These are phyloP conservation scores for Miltochrista miniata DNA, from an alignment of 2,888 invertebrate genomes.

Conservation along the genomic window DNA sequence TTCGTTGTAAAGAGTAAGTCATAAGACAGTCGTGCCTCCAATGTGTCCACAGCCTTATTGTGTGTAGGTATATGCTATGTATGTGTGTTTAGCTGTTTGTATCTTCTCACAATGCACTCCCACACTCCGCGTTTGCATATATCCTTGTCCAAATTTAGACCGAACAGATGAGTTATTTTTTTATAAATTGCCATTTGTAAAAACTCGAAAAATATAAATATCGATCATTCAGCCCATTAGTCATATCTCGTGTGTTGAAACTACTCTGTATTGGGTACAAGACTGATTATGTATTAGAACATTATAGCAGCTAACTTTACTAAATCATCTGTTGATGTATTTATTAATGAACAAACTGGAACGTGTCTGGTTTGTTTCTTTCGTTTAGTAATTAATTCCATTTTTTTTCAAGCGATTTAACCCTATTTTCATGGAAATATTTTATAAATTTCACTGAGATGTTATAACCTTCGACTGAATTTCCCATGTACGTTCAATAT, in stretches of 20 bases:
- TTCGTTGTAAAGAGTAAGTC: no score
- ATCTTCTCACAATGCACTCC: not conserved
- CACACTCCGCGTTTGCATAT: not conserved
- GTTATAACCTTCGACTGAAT: no score
- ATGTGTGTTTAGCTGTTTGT: no score
- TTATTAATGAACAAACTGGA: slow-evolving; percentile 7
- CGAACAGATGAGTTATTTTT: not conserved
- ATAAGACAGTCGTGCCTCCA: no score
- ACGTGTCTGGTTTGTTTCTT: slow-evolving; percentile 17
- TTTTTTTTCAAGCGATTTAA: not conserved
- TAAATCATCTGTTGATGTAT: slow-evolving; percentile 15
- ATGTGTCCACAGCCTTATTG: no score
- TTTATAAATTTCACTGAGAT: not conserved
- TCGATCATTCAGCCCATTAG: not conserved
- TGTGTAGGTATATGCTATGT: no score
- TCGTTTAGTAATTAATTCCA: slow-evolving; percentile 5
- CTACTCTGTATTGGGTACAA: not conserved
- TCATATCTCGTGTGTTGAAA: not conserved
- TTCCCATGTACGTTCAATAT: no score
- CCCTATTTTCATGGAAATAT: not conserved
- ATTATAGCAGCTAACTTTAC: slow-evolving; percentile 4
- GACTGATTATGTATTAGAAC: slow-evolving; percentile 1
- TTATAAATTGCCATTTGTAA: not conserved
- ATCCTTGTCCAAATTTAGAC: not conserved
- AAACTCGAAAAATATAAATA: not conserved